Evolutionary conservation across 2,888 invertebrate species (phyloP), one percentile per base, ranked within the genome.

Genomic region (Steromphala cineraria): DNA sequence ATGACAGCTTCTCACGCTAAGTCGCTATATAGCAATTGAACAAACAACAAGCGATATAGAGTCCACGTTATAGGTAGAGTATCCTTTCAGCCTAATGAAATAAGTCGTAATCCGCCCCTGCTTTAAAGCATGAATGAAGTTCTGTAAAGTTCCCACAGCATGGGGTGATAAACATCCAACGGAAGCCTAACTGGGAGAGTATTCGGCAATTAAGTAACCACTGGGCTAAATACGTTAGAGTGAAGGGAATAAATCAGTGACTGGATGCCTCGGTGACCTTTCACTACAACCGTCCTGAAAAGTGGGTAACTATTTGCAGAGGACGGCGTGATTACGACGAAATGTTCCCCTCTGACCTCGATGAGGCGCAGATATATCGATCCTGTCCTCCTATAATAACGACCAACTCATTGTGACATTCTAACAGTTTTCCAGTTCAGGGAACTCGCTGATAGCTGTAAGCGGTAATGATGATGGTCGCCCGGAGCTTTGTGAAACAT

Each of bases 361-460:
- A 19, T 31, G n/a, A 71, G 31, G 71, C 31, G 62, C 36, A 71
- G 71, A 19, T 24, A 40, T 71, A 71, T 71, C 71, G 71, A 71
- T 40, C 71, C 31, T 31, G 40, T 71, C 40, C 71, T 17, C 31
- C 19, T 71, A 71, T 71, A 40, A 71, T 71, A 36, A 71, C 71
- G 71, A 71, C 19, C 40, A 10, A 71, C 71, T 71, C 71, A 71
- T 36, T 71, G 71, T 40, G 36, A 71, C 36, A 71, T 71, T 71
- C 40, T 71, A 71, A 71, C 71, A 31, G 71, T 71, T 71, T 71
- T 71, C 71, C 71, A 71, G 71, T 36, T 71, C 36, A 71, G 19
- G 40, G 71, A 36, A 17, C 71, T 19, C 31, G 40, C 3, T 36
- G 36, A 71, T 71, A 71, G 19, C 71, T 36, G 31, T 36, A 17